phyloP scores from a whole-genome alignment of 2,797 vertebrate species.

The Sebastes jordani region DNA sequence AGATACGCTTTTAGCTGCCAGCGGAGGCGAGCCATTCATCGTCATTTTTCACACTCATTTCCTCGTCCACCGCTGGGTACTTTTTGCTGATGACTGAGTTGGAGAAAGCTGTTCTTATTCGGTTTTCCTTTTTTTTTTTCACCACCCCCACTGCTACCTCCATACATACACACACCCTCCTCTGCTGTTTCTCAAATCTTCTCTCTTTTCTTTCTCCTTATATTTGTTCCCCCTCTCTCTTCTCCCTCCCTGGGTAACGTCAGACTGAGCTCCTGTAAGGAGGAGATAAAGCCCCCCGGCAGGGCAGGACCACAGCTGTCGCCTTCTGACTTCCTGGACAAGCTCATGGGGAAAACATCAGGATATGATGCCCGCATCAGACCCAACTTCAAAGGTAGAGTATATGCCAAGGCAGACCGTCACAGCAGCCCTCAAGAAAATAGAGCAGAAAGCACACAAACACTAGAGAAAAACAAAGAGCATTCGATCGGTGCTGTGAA shows the following conservation, averaged over 20 bases:
- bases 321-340: conserved; percentile 96
- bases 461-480: conserved; percentile 15
- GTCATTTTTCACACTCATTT: conserved; percentile 62
- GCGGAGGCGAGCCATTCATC: conserved; percentile 48
- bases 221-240: conserved; percentile 1
- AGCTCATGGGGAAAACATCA: conserved; percentile 94
- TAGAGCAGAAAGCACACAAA: conserved; percentile 19
- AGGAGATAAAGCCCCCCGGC: conserved; percentile 87
- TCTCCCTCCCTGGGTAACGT: conserved; percentile 51
- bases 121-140: conserved; percentile 32
- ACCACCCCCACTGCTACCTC: conserved; percentile 24
- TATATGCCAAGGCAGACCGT: conserved; percentile 18
- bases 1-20: conserved; percentile 50
- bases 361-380: conserved; percentile 95
- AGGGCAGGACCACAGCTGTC: conserved; percentile 84
- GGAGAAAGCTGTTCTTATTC: conserved; percentile 44
- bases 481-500: conserved; percentile 24
- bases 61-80: conserved; percentile 35
- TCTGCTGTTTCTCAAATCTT: conserved; percentile 42
- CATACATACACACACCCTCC: conserved; percentile 14
- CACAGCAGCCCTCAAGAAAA: conserved; percentile 27
- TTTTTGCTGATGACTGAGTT: conserved; percentile 62
- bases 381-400: conserved; percentile 96
- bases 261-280: conserved; percentile 90
- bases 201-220: conserved; percentile 30